phyloP scores from a whole-genome alignment of 2,888 invertebrate species.

The Harmothoe impar region DNA sequence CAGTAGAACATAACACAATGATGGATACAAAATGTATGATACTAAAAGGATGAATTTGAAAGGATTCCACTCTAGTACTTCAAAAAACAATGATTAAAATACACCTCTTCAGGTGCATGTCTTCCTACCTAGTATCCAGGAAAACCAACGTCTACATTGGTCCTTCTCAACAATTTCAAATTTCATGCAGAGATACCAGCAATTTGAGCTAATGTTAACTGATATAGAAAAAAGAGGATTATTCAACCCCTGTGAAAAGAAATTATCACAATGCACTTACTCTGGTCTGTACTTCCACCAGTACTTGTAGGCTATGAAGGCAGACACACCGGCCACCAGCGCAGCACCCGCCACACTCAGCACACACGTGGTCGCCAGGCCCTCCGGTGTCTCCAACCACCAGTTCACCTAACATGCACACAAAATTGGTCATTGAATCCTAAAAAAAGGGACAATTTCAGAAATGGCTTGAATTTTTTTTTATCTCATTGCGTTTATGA shows the following conservation, averaged over 20 bases:
- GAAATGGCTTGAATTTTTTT: no score
- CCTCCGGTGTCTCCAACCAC: conserved; percentile 50
- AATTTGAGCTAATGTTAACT: no score
- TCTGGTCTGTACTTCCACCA: conserved; percentile 44
- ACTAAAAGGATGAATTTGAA: not conserved
- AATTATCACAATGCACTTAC: not conserved
- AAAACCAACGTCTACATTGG: no score
- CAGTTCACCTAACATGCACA: conserved; percentile 10
- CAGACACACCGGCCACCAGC: not conserved
- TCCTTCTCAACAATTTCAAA: no score
- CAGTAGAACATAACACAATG: not conserved
- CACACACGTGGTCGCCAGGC: not conserved
- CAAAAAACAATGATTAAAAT: not conserved
- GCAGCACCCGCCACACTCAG: not conserved
- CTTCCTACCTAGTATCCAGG: no score
- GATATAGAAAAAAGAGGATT: no score
- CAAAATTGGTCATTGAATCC: not conserved
- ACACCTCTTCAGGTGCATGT: not conserved
- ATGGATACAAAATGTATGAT: not conserved
- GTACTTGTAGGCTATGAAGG: not conserved
- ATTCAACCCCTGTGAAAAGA: not conserved
- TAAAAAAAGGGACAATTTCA: no score
- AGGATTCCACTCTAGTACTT: not conserved
- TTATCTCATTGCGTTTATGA: no score
- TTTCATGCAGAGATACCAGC: no score